Conservation (phyloP, 2,797 vertebrate genomes). For the Crax fasciolata region DNA sequence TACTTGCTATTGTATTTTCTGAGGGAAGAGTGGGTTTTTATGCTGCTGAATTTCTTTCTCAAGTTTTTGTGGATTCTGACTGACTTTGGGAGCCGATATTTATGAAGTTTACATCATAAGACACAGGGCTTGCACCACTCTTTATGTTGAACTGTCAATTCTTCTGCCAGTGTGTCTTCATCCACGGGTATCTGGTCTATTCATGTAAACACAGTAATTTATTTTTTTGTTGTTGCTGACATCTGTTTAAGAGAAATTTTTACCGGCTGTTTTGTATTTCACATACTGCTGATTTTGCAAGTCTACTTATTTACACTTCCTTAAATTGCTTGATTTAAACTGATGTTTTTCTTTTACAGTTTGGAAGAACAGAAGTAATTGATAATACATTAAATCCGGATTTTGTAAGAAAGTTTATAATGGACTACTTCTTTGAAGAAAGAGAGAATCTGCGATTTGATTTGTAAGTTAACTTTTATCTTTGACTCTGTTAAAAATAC, state of each 20-base stretch:
- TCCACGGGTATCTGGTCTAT: background rate
- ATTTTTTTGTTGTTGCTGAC: background rate
- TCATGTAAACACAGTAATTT: background rate
- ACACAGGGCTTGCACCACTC: background rate
- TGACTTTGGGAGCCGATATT: background rate
- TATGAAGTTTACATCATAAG: background rate
- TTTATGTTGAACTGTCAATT: background rate
- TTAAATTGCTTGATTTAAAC: background rate
- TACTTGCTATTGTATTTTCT: background rate
- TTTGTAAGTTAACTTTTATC: conserved; percentile 88
- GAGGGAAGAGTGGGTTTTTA: background rate
- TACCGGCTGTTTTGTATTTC: background rate
- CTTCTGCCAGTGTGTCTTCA: background rate
- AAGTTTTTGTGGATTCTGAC: background rate
- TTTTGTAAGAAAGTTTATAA: conserved; percentile 98
- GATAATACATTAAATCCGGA: conserved; percentile 99
- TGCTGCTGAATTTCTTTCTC: background rate
- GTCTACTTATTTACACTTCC: background rate
- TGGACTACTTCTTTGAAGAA: conserved; percentile 99
- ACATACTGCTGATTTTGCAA: background rate
- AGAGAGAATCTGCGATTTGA: conserved; percentile 97
- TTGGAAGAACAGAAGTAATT: conserved; percentile 97
- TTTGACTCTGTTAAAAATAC: background rate
- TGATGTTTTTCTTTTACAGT: conserved; percentile 82
- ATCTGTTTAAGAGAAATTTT: background rate